phyloP scores from a whole-genome alignment of 2,888 invertebrate species.

The Hipparchia semele region DNA sequence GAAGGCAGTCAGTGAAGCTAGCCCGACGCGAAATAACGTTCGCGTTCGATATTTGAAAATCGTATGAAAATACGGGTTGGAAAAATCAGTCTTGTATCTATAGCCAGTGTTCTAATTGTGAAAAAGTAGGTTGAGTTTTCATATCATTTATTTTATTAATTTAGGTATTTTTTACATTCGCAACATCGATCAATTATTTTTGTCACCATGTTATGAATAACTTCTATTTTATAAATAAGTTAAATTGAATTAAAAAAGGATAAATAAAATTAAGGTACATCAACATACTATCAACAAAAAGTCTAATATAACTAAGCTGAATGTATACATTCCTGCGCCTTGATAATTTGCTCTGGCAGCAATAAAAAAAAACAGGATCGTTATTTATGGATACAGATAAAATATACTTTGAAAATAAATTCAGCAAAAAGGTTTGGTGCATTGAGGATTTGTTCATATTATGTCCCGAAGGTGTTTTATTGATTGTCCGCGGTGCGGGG shows the following conservation, averaged over 20 bases:
- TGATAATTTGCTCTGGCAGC: neutral
- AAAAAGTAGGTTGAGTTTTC: slow-evolving; percentile 39
- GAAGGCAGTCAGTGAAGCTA: slow-evolving; percentile 66
- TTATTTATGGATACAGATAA: slow-evolving; percentile 1
- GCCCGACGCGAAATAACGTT: slow-evolving; percentile 60
- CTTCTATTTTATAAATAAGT: too few species aligned
- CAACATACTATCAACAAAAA: neutral
- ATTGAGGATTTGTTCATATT: slow-evolving; percentile 44
- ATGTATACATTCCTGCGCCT: neutral
- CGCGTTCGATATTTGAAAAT: slow-evolving; percentile 53
- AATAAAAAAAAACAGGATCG: neutral
- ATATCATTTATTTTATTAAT: neutral
- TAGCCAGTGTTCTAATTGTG: slow-evolving; percentile 40
- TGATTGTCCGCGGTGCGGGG: slow-evolving; percentile 58
- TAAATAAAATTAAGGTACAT: neutral
- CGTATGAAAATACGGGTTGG: slow-evolving; percentile 44
- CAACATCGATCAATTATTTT: neutral
- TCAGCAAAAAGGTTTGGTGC: slow-evolving; percentile 46
- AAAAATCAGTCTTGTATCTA: slow-evolving; percentile 36
- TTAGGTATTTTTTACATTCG: neutral
- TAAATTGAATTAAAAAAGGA: too few species aligned
- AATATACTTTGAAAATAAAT: neutral
- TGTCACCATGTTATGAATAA: too few species aligned
- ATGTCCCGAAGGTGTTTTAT: slow-evolving; percentile 59
- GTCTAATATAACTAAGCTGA: neutral